Evolutionary conservation across 2,797 vertebrate genomes (phyloP).

Genomic region (Rhabdophis nuchalis): DNA sequence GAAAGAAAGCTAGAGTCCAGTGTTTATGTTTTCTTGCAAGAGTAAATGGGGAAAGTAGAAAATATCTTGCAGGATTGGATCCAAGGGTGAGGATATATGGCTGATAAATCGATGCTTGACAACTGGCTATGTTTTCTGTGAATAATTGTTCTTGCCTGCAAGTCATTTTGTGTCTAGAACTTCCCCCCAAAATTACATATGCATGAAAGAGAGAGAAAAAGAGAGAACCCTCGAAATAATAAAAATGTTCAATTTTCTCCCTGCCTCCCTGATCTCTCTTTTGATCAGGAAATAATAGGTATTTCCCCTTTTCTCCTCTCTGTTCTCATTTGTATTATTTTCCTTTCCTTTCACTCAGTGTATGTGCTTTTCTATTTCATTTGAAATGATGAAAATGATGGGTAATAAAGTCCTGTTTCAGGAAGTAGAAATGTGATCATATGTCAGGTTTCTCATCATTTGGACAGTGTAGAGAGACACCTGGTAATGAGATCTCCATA

Average conservation of each 20-base stretch:
- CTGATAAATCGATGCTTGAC: background rate
- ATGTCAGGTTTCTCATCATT: background rate
- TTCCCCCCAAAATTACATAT: background rate
- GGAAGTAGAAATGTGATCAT: background rate
- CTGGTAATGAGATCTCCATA: slow-evolving; percentile 29
- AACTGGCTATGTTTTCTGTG: background rate
- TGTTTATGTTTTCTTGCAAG: background rate
- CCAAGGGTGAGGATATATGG: background rate
- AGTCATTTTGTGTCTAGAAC: background rate
- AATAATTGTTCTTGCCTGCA: background rate
- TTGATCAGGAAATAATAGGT: slow-evolving; percentile 9
- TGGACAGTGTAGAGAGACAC: slow-evolving; percentile 12
- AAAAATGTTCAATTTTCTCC: slow-evolving; percentile 20
- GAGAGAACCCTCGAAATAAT: slow-evolving; percentile 17
- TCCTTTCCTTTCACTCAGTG: background rate
- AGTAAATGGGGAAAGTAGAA: background rate
- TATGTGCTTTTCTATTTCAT: background rate
- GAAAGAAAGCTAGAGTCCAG: background rate
- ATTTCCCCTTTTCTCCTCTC: background rate
- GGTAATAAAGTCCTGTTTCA: background rate
- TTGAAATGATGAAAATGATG: slow-evolving; percentile 13
- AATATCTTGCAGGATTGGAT: background rate
- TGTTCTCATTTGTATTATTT: background rate
- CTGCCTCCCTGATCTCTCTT: background rate
- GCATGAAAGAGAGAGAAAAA: background rate